These are phyloP conservation scores for Rhea pennata DNA, from an alignment of 2,113 vertebrate genomes.

Conservation along the genomic window DNA sequence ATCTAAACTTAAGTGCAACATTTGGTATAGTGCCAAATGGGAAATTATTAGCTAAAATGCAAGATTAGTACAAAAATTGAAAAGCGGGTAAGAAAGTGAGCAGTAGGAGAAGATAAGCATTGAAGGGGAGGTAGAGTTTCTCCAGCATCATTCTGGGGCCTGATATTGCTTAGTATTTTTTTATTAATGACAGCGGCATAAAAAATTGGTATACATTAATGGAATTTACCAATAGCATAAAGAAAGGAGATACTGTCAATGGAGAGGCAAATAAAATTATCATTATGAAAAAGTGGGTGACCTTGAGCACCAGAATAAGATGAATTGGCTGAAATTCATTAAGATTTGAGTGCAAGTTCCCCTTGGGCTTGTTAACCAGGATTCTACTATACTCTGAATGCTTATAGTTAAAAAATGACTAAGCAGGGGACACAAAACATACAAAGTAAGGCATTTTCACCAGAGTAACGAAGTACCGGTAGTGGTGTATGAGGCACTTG, in stretches of 20 bases:
- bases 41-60: slow-evolving; percentile 34
- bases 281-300: slow-evolving; percentile 1
- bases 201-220: neutral
- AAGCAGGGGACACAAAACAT: neutral
- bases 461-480: neutral
- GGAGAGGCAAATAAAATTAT: neutral
- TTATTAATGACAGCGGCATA: slow-evolving; percentile 4
- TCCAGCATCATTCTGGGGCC: neutral
- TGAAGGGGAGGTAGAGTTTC: neutral
- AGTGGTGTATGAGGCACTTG: neutral
- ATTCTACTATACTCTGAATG: neutral
- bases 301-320: neutral
- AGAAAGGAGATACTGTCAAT: slow-evolving; percentile 23
- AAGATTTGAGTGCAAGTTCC: neutral
- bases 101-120: neutral
- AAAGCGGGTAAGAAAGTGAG: neutral
- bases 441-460: neutral
- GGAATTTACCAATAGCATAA: slow-evolving; percentile 36
- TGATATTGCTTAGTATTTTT: neutral
- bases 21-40: slow-evolving; percentile 11
- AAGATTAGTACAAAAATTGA: neutral
- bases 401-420: neutral
- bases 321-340: neutral
- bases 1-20: slow-evolving; percentile 11
- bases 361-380: neutral